Conservation (phyloP, 2,797 vertebrate genomes). For the Bucorvus abyssinicus region DNA sequence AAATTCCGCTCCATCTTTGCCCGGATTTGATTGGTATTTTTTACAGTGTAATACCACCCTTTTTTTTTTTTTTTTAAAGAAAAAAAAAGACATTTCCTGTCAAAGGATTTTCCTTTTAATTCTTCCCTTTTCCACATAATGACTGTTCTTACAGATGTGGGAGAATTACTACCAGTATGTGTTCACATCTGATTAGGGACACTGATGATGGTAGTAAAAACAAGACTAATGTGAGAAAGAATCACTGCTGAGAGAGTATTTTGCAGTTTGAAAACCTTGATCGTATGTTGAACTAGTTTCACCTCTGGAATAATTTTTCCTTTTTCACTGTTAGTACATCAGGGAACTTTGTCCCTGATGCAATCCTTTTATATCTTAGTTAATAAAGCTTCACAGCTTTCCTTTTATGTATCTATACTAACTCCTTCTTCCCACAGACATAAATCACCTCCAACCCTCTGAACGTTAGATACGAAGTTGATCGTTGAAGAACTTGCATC, state of each 20-base stretch:
- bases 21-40: neutral
- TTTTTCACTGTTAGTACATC: neutral
- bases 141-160: neutral
- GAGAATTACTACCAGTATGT: neutral
- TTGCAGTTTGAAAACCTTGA: neutral
- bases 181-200: neutral
- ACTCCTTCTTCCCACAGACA: neutral
- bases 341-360: neutral
- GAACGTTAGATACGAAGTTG: rapidly evolving
- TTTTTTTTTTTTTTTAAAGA: neutral
- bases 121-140: neutral
- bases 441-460: neutral
- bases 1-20: neutral
- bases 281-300: neutral
- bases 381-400: neutral
- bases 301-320: neutral
- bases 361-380: neutral
- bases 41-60: neutral
- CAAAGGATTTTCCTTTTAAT: neutral
- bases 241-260: neutral
- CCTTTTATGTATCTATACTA: neutral
- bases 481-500: neutral
- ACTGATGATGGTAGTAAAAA: neutral
- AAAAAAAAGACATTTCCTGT: neutral
- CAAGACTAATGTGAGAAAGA: neutral